Percentiles rank a stretch among this genome's conserved stretches.
phyloP scores from a whole-genome alignment of 1,140 invertebrate species.

The Anadara kagoshimensis region DNA sequence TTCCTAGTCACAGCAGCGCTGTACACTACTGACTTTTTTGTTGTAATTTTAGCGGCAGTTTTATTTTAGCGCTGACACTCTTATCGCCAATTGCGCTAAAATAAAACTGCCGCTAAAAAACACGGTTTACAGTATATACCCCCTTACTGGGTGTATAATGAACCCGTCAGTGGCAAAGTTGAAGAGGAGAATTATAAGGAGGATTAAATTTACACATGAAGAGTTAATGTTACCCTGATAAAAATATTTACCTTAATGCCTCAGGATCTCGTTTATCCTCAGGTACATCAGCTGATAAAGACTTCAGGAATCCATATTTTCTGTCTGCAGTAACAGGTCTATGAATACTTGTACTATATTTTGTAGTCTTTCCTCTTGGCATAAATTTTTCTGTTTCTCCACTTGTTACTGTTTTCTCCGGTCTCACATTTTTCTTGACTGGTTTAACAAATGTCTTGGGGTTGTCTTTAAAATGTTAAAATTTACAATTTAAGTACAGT shows the following conservation, averaged over 20 bases:
- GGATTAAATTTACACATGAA: too few species aligned
- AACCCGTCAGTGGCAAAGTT: too few species aligned
- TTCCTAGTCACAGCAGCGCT: too few species aligned
- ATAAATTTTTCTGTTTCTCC: slow-evolving; percentile 2
- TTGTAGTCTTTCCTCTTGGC: background rate
- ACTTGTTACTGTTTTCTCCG: slow-evolving; percentile 1
- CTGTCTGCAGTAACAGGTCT: background rate
- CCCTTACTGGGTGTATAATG: too few species aligned
- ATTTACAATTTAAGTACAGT: background rate
- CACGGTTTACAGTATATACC: too few species aligned
- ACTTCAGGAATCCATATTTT: slow-evolving; percentile 47
- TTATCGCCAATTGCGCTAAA: too few species aligned
- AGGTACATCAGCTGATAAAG: slow-evolving; percentile 31
- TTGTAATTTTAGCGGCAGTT: too few species aligned
- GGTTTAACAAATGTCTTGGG: background rate
- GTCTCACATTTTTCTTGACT: slow-evolving; percentile 2
- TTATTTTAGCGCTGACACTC: too few species aligned
- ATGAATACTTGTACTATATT: background rate
- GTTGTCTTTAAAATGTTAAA: background rate
- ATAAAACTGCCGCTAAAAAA: too few species aligned
- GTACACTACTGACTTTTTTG: too few species aligned
- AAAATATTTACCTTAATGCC: slow-evolving; percentile 39
- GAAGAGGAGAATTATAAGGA: too few species aligned
- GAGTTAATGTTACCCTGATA: background rate
- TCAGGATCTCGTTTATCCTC: slow-evolving; percentile 37